A percentile compares a stretch with the other conserved stretches of the same genome.
phyloP scores from a whole-genome alignment of 2,797 vertebrate genomes.

The Muraenolepis orangiensis region DNA sequence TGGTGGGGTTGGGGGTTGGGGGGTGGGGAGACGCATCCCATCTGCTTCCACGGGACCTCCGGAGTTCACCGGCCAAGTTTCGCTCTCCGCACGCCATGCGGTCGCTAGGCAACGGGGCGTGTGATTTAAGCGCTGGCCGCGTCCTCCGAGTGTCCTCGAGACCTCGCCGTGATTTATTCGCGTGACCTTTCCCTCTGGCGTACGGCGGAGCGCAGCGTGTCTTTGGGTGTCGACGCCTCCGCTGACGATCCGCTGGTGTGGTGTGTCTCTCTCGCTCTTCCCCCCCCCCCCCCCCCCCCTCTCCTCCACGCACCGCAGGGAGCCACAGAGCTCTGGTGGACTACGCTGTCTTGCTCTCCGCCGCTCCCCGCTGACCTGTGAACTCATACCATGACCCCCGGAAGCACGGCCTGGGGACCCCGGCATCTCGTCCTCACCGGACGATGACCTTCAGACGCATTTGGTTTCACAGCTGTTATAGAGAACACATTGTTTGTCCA shows the following conservation, averaged over 20 bases:
- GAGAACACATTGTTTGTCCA: not conserved
- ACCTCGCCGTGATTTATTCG: constrained; percentile 1
- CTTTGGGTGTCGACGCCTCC: not conserved
- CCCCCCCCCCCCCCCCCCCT: too few species aligned
- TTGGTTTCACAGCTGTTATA: not conserved
- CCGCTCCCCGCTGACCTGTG: not conserved
- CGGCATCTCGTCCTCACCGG: not conserved
- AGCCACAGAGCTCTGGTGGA: not conserved
- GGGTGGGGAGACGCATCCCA: constrained; percentile 5
- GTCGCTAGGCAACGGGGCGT: not conserved
- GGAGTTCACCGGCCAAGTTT: constrained; percentile 4
- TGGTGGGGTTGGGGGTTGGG: too few species aligned
- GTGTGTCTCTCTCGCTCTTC: constrained; percentile 1
- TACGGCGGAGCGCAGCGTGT: not conserved
- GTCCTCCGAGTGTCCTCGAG: constrained; percentile 1
- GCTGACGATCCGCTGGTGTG: not conserved
- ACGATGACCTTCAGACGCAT: too few species aligned
- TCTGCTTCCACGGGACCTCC: constrained; percentile 4
- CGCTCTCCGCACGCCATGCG: not conserved
- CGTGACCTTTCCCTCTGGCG: constrained; percentile 1
- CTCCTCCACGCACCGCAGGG: not conserved
- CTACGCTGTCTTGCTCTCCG: not conserved
- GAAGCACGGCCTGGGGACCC: constrained; percentile 1
- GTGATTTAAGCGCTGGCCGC: constrained; percentile 1
- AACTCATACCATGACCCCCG: not conserved